Evolutionary conservation across 2,888 invertebrate species (phyloP).

Genomic region (Agrypnus murinus): DNA sequence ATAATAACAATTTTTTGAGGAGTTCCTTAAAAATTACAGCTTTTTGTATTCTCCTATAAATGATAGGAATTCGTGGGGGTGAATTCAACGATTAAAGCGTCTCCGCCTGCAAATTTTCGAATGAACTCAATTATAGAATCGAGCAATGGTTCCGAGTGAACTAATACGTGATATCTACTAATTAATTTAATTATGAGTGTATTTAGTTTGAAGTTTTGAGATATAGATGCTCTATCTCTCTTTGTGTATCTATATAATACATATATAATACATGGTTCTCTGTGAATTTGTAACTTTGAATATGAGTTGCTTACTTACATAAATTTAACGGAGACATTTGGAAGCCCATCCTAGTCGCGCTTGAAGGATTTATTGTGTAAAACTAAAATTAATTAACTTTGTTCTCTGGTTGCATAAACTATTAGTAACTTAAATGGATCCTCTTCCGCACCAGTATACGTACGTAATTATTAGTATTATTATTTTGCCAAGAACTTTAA

Average conservation of each 20-base stretch:
- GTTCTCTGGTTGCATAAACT: conserved; percentile 27
- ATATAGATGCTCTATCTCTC: too few relatives aligned
- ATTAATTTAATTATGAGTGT: conserved; percentile 38
- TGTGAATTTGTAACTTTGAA: conserved; percentile 37
- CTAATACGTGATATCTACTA: conserved; percentile 38
- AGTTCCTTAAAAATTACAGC: too few relatives aligned
- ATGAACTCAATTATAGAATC: conserved; percentile 27
- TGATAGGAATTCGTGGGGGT: neutral
- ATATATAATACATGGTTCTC: neutral
- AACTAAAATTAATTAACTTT: conserved; percentile 43
- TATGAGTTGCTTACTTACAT: conserved; percentile 29
- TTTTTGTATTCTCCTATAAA: neutral
- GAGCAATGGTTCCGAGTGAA: conserved; percentile 4
- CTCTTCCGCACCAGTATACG: neutral
- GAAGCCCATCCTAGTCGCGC: conserved; percentile 27
- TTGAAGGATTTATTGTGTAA: conserved; percentile 42
- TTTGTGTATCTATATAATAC: too few relatives aligned
- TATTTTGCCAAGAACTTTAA: too few relatives aligned
- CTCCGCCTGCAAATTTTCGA: conserved; percentile 15
- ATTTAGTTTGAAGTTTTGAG: conserved; percentile 25
- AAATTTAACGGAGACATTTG: conserved; percentile 29
- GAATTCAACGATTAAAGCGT: conserved; percentile 8
- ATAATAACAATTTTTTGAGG: too few relatives aligned
- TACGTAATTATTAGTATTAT: too few relatives aligned
- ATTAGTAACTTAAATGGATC: conserved; percentile 19